Conservation (phyloP, 1,140 invertebrate species). For the Orius laevigatus region DNA sequence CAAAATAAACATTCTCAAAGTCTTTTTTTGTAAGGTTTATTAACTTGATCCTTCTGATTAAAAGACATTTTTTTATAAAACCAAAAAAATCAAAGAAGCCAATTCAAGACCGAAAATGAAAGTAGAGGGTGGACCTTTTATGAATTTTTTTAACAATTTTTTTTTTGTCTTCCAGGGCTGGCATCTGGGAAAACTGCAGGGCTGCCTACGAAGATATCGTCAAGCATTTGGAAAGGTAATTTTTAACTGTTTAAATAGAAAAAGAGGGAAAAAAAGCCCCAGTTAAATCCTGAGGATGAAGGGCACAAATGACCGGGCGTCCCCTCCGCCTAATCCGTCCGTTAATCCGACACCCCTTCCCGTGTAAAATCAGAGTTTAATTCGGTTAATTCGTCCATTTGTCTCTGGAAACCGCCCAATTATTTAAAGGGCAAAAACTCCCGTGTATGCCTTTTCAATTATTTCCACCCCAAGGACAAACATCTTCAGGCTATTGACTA, state of each 20-base stretch:
- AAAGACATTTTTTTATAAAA: not conserved
- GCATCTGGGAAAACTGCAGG: conserved; percentile 84
- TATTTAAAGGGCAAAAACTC: too few relatives aligned
- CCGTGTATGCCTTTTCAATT: too few relatives aligned
- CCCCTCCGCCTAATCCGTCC: not conserved
- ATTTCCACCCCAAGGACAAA: too few relatives aligned
- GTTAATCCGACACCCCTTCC: not conserved
- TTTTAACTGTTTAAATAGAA: conserved; percentile 8
- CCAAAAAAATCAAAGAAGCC: not conserved
- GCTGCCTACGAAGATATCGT: conserved; percentile 85
- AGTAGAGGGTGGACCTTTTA: too few relatives aligned
- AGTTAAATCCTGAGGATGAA: not conserved
- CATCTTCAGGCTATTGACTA: too few relatives aligned
- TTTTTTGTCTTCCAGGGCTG: conserved; percentile 46
- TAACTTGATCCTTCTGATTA: too few relatives aligned
- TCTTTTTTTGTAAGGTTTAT: too few relatives aligned
- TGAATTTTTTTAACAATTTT: not conserved
- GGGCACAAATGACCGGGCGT: not conserved
- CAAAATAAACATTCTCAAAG: too few relatives aligned
- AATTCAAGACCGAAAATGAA: too few relatives aligned
- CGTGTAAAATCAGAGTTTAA: too few relatives aligned
- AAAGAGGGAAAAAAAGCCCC: conserved; percentile 2
- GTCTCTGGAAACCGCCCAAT: too few relatives aligned
- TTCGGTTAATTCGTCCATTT: too few relatives aligned
- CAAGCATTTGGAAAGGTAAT: conserved; percentile 80